These are phyloP conservation scores for Idaea straminata DNA, from an alignment of 2,888 invertebrate genomes.

Conservation along the genomic window DNA sequence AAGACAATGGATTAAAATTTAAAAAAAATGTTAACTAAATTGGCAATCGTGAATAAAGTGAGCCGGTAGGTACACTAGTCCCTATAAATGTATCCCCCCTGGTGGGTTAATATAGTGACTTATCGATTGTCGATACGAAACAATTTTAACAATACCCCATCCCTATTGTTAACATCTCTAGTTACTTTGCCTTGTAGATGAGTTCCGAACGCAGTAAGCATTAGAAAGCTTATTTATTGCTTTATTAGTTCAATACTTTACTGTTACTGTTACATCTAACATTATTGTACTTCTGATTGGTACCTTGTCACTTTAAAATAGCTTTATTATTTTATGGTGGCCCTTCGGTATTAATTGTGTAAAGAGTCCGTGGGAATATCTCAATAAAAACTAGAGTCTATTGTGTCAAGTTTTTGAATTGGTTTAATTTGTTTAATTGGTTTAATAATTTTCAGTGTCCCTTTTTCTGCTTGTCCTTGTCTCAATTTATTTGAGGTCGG, in stretches of 20 bases:
- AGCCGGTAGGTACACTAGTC: too few species aligned
- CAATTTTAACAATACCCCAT: background rate
- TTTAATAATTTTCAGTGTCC: too few species aligned
- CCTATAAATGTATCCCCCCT: too few species aligned
- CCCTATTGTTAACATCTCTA: slow-evolving; percentile 7
- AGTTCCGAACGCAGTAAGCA: slow-evolving; percentile 9
- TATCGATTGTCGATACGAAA: background rate
- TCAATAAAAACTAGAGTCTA: too few species aligned
- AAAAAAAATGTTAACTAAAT: too few species aligned
- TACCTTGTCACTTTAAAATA: background rate
- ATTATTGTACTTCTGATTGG: too few species aligned
- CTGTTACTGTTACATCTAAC: slow-evolving; percentile 20
- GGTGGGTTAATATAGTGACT: background rate
- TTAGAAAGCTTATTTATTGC: slow-evolving; percentile 39
- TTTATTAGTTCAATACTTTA: slow-evolving; percentile 35
- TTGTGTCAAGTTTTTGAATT: too few species aligned
- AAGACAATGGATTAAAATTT: too few species aligned
- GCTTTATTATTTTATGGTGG: background rate
- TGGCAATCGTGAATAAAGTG: too few species aligned
- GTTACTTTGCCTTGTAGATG: slow-evolving; percentile 21
- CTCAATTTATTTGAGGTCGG: too few species aligned
- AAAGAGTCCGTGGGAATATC: background rate
- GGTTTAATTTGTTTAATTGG: too few species aligned
- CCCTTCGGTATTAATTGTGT: background rate
- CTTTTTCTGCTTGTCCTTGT: too few species aligned